phyloP scores from a whole-genome alignment of 2,888 invertebrate species.

The Sepiola atlantica region DNA sequence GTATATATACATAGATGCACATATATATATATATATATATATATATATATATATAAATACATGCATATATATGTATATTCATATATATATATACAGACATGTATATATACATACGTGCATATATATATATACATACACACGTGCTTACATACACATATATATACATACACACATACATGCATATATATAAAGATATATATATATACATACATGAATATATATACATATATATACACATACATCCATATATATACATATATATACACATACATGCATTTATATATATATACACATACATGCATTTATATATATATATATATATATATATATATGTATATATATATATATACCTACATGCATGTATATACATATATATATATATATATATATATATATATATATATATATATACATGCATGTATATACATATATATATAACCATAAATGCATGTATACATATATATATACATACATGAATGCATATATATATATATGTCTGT shows the following conservation, averaged over 20 bases:
- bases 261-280: not conserved
- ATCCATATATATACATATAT: not conserved
- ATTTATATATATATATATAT: not conserved
- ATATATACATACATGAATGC: not conserved
- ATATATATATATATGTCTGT: not conserved
- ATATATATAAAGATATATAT: not conserved
- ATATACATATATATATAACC: not conserved
- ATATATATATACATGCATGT: not conserved
- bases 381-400: not conserved
- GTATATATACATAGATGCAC: not conserved
- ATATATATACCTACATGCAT: not conserved
- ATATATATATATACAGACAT: no score
- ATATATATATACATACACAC: no score
- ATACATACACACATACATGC: no score
- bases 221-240: not conserved
- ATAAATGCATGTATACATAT: not conserved
- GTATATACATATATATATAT: not conserved
- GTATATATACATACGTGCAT: no score
- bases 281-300: not conserved
- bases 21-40: not conserved
- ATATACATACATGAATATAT: not conserved
- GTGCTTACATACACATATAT: no score
- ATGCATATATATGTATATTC: conserved; percentile 36
- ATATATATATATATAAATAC: not conserved
- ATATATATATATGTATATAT: conserved; percentile 38